Evolutionary conservation across 37 sponge, comb jelly and placozoan genomes (phyloP).

Genomic region (Crambe crambe): DNA sequence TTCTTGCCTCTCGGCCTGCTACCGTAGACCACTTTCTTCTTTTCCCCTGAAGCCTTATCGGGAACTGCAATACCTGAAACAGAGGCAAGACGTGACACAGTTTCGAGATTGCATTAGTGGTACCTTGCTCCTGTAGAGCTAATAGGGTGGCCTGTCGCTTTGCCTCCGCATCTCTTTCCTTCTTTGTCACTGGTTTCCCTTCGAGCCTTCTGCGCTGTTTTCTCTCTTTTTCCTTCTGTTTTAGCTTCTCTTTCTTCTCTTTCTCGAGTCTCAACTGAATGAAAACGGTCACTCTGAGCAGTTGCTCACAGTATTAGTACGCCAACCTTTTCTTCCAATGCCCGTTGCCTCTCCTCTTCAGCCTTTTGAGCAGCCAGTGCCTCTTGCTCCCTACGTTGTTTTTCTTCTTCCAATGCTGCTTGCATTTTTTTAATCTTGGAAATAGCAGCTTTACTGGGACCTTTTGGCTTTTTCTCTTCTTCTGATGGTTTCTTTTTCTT

Average conservation of each 20-base stretch:
- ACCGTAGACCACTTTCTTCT: slow-evolving; percentile 70
- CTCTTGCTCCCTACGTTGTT: slow-evolving; percentile 76
- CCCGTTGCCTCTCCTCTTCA: slow-evolving; percentile 78
- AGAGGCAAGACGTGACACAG: neutral
- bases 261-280: slow-evolving; percentile 61
- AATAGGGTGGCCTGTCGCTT: slow-evolving; percentile 53
- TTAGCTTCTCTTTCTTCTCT: slow-evolving; percentile 70
- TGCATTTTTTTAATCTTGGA: slow-evolving; percentile 64
- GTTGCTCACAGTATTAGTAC: neutral
- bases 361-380: slow-evolving; percentile 42
- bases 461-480: slow-evolving; percentile 40
- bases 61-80: slow-evolving; percentile 42
- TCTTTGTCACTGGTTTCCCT: slow-evolving; percentile 89
- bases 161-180: slow-evolving; percentile 72
- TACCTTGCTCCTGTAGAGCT: slow-evolving; percentile 78
- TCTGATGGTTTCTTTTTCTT: slow-evolving; percentile 72
- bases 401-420: slow-evolving; percentile 57
- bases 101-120: neutral
- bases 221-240: slow-evolving; percentile 85
- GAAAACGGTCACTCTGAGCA: neutral
- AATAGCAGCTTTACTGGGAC: slow-evolving; percentile 43
- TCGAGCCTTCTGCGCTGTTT: slow-evolving; percentile 78
- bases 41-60: slow-evolving; percentile 17
- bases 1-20: slow-evolving; percentile 44
- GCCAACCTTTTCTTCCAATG: slow-evolving; percentile 46